Percentiles rank a stretch among this genome's conserved stretches.
Evolutionary conservation across 1,140 invertebrate species (phyloP).

Genomic region (Drosophila kanapiae): DNA sequence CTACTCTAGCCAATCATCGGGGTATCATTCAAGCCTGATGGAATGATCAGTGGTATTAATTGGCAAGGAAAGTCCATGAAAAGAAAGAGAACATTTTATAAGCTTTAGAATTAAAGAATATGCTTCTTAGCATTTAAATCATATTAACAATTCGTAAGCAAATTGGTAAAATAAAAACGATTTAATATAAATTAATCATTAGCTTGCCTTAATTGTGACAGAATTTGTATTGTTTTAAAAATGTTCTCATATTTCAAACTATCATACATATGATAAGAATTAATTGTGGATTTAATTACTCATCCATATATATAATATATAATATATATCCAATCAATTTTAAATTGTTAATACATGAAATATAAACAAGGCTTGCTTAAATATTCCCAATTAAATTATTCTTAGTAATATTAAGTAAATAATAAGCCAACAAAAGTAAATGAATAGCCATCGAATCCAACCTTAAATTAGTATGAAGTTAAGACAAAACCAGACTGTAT

Average conservation of each 20-base stretch:
- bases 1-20: constrained; percentile 50
- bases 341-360: neutral
- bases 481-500: neutral
- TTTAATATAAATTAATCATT: neutral
- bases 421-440: neutral
- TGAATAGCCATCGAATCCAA: neutral
- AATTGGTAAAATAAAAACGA: neutral
- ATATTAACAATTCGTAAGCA: too few species aligned
- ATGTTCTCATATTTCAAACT: neutral
- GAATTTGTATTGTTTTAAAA: neutral
- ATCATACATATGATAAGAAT: neutral
- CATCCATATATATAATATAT: too few species aligned
- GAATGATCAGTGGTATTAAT: constrained; percentile 1
- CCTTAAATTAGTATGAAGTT: neutral
- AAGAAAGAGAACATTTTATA: neutral
- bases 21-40: constrained; percentile 33
- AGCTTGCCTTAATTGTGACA: too few species aligned
- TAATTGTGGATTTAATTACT: neutral
- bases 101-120: too few species aligned
- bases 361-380: too few species aligned
- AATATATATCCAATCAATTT: neutral
- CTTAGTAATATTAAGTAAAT: too few species aligned
- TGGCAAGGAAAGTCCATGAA: neutral
- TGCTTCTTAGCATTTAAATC: too few species aligned
- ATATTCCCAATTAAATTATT: neutral